Evolutionary conservation across 1,140 invertebrate species (phyloP), one percentile per base, ranked within the genome.

Genomic region (Littorina saxatilis): DNA sequence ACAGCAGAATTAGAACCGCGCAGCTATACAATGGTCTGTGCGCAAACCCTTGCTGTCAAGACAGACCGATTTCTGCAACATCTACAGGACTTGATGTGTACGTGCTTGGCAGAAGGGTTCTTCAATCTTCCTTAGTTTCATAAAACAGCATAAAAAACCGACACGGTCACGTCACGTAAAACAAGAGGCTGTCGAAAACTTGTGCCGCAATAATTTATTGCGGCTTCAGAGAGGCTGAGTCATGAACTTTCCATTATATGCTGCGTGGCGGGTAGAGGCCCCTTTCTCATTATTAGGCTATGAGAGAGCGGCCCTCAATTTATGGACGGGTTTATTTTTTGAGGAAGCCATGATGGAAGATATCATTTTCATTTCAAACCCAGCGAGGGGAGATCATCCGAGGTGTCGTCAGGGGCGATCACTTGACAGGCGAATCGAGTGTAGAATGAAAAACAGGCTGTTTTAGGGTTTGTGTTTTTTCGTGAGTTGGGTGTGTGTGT

Each of bases 361-460:
- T 78, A 78, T 78, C 52, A 78, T 78, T 78, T 78, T 78, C 76
- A 78, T 78, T 78, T 78, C 76, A 78, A 78, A 78, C 58, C 50
- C 74, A 50, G 47, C 74, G 43, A 35, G 47, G 74, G 52, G 74
- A 58, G 47, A 52, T 76, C 74, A 76, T 27, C 39, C 58, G 20
- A 15, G 23, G 70, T n/a, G 58, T 61, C 20, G 58, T 61, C 20
- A 32, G 70, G 70, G 70, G 70, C 29, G 58, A 78, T 78, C 76
- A 78, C 76, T 78, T 78, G 76, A 78, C 58, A 58, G 39, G 55
- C 52, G 17, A 63, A 58, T 61, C 55, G 58, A 27, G 76, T 3
- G 23, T n/a, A 29, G 76, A 20, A 63, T 78, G 55, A 43, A 13
- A 55, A 55, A 43, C 23, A 75, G 43, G 73, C 7, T 47, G n/a